Percentiles rank a stretch among this genome's conserved stretches.
phyloP scores from a whole-genome alignment of 2,113 vertebrate species.

The Phocoena sinus region DNA sequence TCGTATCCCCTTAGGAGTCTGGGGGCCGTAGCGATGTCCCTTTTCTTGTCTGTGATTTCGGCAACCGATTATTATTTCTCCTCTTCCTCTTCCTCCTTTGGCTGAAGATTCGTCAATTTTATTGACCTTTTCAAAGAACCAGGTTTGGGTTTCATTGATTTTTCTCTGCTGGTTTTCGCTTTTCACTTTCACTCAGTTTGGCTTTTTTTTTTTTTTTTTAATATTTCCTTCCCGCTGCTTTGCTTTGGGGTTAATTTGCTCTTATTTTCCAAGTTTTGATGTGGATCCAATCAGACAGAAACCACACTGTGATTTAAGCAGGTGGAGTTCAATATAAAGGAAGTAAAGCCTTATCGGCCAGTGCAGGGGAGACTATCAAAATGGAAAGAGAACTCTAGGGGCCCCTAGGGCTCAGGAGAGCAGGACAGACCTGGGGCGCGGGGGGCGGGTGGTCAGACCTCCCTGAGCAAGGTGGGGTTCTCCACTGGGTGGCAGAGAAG shows the following conservation, averaged over 20 bases:
- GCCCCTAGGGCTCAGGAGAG: not conserved
- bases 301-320: accelerated
- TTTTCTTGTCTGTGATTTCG: accelerated
- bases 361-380: accelerated
- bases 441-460: not conserved
- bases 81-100: not conserved
- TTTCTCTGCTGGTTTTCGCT: not conserved
- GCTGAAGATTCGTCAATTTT: not conserved
- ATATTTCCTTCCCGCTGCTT: not conserved
- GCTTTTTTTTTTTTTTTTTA: not conserved
- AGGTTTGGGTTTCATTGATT: not conserved
- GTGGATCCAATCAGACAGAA: not conserved
- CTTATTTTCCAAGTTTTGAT: not conserved
- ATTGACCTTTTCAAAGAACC: not conserved
- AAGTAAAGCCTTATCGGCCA: not conserved
- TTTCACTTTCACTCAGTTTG: not conserved
- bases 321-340: accelerated
- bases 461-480: not conserved
- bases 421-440: accelerated
- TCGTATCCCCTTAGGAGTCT: too few species aligned
- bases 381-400: not conserved
- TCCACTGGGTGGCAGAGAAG: accelerated
- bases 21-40: not conserved
- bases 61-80: too few species aligned
- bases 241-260: not conserved